Percentiles rank a stretch among this genome's conserved stretches.
Conservation (phyloP, 2,113 vertebrate species). For the Brachypodius melanocephalos region DNA sequence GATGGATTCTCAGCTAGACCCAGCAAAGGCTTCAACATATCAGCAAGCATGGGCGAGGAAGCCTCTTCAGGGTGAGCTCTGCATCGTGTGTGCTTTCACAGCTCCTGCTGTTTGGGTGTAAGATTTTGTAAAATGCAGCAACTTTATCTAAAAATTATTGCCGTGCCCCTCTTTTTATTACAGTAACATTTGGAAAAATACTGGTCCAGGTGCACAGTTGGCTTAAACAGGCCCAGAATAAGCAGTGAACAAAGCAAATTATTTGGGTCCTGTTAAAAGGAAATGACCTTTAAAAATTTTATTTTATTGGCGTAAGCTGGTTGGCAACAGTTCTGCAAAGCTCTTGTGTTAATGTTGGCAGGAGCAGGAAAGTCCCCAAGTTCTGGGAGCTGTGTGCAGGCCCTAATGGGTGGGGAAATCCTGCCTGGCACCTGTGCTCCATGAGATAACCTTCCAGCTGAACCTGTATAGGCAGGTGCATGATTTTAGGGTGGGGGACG, state of each 20-base stretch:
- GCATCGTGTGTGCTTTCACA: not conserved
- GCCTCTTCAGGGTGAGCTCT: not conserved
- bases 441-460: conserved; percentile 10
- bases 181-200: not conserved
- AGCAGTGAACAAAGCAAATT: not conserved
- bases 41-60: not conserved
- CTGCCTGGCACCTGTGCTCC: not conserved
- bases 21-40: not conserved
- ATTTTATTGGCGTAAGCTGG: not conserved
- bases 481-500: not conserved
- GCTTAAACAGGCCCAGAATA: not conserved
- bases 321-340: not conserved
- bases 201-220: not conserved
- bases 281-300: not conserved
- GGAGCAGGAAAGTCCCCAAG: not conserved
- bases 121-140: not conserved
- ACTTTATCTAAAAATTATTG: not conserved
- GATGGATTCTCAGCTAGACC: not conserved
- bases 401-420: not conserved
- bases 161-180: not conserved
- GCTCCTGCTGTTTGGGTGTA: not conserved
- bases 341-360: not conserved
- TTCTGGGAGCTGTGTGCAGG: not conserved
- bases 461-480: not conserved
- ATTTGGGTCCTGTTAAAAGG: not conserved